These are phyloP conservation scores for Chymomyza costata DNA, from an alignment of 1,140 invertebrate species.

Conservation along the genomic window DNA sequence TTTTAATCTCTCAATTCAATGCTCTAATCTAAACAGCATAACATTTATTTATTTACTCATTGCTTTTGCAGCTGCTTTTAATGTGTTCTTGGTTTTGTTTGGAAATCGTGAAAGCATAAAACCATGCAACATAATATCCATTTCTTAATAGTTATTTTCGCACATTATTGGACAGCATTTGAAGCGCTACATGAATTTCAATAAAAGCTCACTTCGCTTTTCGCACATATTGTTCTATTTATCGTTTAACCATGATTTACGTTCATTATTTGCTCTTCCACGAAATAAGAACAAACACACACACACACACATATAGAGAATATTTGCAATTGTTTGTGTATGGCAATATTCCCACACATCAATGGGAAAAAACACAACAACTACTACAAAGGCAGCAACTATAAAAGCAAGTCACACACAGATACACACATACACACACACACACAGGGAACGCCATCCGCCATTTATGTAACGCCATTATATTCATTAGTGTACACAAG, in stretches of 20 bases:
- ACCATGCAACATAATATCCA: too few species aligned
- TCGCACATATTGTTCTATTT: slow-evolving; percentile 37
- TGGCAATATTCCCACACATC: slow-evolving; percentile 57
- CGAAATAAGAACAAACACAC: slow-evolving; percentile 4
- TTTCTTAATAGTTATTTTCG: too few species aligned
- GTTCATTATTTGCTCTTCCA: slow-evolving; percentile 58
- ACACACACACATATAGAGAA: slow-evolving; percentile 10
- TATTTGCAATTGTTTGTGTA: slow-evolving; percentile 39
- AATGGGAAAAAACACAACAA: slow-evolving; percentile 37
- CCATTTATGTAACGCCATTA: slow-evolving; percentile 68
- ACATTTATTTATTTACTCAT: too few species aligned
- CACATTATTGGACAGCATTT: too few species aligned
- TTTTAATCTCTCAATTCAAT: too few species aligned
- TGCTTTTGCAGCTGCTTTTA: slow-evolving; percentile 10
- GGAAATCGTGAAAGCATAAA: too few species aligned
- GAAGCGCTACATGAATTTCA: slow-evolving; percentile 41
- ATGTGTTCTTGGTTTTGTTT: neutral
- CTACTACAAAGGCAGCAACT: slow-evolving; percentile 9
- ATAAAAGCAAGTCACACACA: slow-evolving; percentile 19
- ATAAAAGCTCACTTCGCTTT: slow-evolving; percentile 20
- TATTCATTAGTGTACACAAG: slow-evolving; percentile 62
- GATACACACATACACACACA: too few species aligned
- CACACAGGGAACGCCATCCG: too few species aligned
- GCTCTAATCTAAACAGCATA: too few species aligned
- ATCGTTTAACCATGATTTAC: slow-evolving; percentile 72